Evolutionary conservation across 2,888 invertebrate species (phyloP), one percentile per base, ranked within the genome.

Genomic region (Tenodera sinensis): DNA sequence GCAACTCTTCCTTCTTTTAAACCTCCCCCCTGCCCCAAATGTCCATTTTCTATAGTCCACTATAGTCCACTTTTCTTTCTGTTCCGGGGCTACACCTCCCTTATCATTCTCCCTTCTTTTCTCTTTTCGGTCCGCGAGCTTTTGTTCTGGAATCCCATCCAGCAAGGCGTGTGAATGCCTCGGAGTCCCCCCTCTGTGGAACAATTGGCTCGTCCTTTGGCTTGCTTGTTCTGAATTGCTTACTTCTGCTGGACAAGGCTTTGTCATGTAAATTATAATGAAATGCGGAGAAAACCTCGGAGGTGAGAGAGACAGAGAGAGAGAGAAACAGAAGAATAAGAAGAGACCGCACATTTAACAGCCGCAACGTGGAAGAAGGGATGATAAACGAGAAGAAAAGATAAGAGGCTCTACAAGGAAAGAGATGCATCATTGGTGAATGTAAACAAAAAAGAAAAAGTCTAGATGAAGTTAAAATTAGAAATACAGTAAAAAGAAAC

Each of bases 91-190:
- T 84, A 34, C 47, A 28, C 82, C 71, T 87, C 86, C 86, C 28
- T 86, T 54, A 86, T 71, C 54, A 71, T 28, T 28, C 87, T 87
- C 83, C 71, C 28, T 83, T 47, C 28, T 88, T 86, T 88, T 83
- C 47, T 88, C 71, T 88, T 84, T 83, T 15, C 27, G 83, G 83
- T 47, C 88, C 83, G 54, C 15, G 27, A 71, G 25, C 88, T 88
- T 88, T 88, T 88, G 88, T 88, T 88, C 88, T 88, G 88, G 87
- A 83, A 82, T 88, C 84, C 83, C 47, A 83, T 84, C 47, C 88
- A 20, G n/a, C 87, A 83, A 87, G 83, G 30, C 83, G 87, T 83
- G 87, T 87, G 87, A 87, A 87, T 87, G 86, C 20, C 28, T 27
- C 34, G 9, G 34, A n/a, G 47, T 42, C n/a, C 85, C n/a, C 54